Evolutionary conservation across 1,140 invertebrate genomes (phyloP).

Genomic region (Stegodyphus dumicola): DNA sequence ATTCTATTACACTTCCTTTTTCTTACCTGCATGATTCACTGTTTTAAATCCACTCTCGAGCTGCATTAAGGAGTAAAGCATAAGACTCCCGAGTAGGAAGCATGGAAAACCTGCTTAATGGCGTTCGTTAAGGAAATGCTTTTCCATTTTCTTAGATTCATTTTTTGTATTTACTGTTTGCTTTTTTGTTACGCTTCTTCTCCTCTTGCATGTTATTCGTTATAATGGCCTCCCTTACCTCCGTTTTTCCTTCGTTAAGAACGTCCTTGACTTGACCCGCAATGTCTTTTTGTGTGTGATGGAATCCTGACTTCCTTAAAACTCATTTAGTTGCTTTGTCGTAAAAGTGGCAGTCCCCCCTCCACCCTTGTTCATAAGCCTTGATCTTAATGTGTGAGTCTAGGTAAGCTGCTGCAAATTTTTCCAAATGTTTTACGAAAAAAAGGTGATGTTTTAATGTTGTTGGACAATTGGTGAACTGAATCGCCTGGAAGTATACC

Average conservation of each 20-base stretch:
- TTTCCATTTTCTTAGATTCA: constrained; percentile 25
- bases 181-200: background rate
- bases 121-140: constrained; percentile 36
- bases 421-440: too few species aligned
- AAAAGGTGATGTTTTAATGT: too few species aligned
- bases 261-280: constrained; percentile 42
- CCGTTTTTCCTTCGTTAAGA: constrained; percentile 23
- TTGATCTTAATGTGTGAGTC: too few species aligned
- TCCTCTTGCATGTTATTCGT: constrained; percentile 13
- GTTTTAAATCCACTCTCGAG: constrained; percentile 19
- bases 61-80: constrained; percentile 22
- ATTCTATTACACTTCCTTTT: constrained; percentile 43
- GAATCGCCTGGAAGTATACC: too few species aligned
- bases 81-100: constrained; percentile 31
- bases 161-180: constrained; percentile 31
- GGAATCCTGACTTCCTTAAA: constrained; percentile 28
- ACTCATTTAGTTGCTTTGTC: background rate
- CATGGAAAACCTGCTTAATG: constrained; percentile 38
- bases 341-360: too few species aligned
- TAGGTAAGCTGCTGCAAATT: too few species aligned
- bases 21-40: constrained; percentile 17
- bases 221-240: constrained; percentile 3
- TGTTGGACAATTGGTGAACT: too few species aligned
- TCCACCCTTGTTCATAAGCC: too few species aligned
- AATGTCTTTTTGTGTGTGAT: constrained; percentile 2